Conservation (phyloP, 2,888 invertebrate species). For the Mechanitis messenoides region DNA sequence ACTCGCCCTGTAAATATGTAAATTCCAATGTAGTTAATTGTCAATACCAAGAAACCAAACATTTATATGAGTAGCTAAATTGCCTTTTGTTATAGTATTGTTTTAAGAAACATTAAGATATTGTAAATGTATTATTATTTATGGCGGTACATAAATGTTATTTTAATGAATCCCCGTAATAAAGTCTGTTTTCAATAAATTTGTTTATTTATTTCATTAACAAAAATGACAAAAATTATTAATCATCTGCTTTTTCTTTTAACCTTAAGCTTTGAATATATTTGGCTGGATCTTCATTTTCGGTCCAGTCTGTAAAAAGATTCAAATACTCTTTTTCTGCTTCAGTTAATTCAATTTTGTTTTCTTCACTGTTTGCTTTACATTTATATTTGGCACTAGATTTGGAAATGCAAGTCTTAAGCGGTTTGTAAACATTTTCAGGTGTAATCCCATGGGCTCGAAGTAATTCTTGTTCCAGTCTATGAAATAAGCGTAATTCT, state of each 20-base stretch:
- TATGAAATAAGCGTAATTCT: constrained; percentile 72
- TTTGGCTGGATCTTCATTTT: constrained; percentile 50
- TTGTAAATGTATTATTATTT: constrained; percentile 62
- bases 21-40: constrained; percentile 68
- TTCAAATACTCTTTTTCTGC: constrained; percentile 57
- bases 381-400: constrained; percentile 9
- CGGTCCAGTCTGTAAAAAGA: constrained; percentile 64
- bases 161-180: constrained; percentile 65
- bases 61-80: constrained; percentile 66
- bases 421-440: constrained; percentile 18
- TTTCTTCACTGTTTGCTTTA: constrained; percentile 15
- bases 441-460: constrained; percentile 52
- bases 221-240: constrained; percentile 5
- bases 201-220: constrained; percentile 33
- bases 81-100: constrained; percentile 69
- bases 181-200: constrained; percentile 67
- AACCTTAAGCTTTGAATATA: constrained; percentile 42
- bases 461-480: constrained; percentile 62
- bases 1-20: constrained; percentile 72
- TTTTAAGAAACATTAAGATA: constrained; percentile 53
- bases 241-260: constrained; percentile 12
- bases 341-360: constrained; percentile 39
- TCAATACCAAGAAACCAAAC: constrained; percentile 75
- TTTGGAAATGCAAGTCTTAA: constrained; percentile 11
- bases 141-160: constrained; percentile 54